Percentiles rank a stretch among this genome's conserved stretches.
Evolutionary conservation across 1,140 invertebrate species (phyloP).

Genomic region (Ctenoplectra terminalis): DNA sequence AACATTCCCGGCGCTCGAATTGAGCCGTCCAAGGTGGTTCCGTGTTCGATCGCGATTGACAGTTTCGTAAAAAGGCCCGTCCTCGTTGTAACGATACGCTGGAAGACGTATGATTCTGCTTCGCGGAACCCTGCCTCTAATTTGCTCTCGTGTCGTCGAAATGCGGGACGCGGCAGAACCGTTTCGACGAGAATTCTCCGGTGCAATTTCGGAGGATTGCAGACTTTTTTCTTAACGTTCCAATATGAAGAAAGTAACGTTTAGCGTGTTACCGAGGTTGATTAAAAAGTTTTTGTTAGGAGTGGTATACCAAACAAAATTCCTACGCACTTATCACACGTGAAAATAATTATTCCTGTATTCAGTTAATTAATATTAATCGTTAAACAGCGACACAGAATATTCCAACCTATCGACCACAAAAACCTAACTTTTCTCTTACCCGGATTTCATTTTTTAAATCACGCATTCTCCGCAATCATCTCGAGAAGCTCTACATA

Average conservation of each 20-base stretch:
- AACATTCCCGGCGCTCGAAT: slow-evolving; percentile 58
- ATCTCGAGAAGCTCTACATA: too few relatives aligned
- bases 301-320: too few relatives aligned
- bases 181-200: not conserved
- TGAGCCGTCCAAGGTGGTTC: slow-evolving; percentile 54
- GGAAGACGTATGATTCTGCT: slow-evolving; percentile 22
- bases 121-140: slow-evolving; percentile 33
- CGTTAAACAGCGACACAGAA: too few relatives aligned
- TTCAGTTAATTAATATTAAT: too few relatives aligned
- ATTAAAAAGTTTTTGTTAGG: too few relatives aligned
- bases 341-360: too few relatives aligned
- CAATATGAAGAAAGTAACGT: not conserved
- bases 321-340: too few relatives aligned
- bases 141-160: slow-evolving; percentile 38
- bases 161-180: not conserved
- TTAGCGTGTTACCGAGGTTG: too few relatives aligned
- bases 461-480: too few relatives aligned
- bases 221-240: not conserved
- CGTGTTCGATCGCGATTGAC: slow-evolving; percentile 56
- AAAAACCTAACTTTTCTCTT: too few relatives aligned
- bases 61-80: slow-evolving; percentile 53
- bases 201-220: not conserved
- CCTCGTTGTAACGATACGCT: slow-evolving; percentile 20
- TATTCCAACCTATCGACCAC: too few relatives aligned
- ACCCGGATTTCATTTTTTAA: too few relatives aligned